Evolutionary conservation across 2,888 invertebrate genomes (phyloP), one percentile per base, ranked within the genome.

Genomic region (Ophion ellenae): DNA sequence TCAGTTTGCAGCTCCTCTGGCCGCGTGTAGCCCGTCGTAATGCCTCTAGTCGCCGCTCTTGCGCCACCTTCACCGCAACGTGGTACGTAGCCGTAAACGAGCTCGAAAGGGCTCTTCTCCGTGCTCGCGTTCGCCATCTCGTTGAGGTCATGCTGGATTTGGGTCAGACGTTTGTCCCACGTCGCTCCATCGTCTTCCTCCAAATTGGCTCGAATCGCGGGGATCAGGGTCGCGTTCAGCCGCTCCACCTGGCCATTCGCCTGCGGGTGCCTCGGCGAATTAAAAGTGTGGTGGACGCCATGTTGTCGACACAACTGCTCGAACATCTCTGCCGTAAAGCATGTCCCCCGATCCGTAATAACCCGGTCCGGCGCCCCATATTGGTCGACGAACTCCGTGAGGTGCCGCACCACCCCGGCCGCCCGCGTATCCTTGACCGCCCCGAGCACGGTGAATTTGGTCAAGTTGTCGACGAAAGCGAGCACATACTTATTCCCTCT

Each of bases 401-500:
- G 17, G 53, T 17, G 53, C 53, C 53, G 53, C 14, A 53, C 53
- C 14, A 53, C 14, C 14, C 53, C 53, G 14, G 61, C 61, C 9
- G 61, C 61, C 2, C 20, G 24, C 9, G 32, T 71, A 11, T 71
- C 57, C 14, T 7, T 57, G 2, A 71, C 32, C 7, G 57, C 53
- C 28, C 71, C 17, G 1, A 70, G 24, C 0, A 57, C 17, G 6
- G 47, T 28, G 17, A 57, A 71, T 17, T 71, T 71, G 0, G 71
- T 32, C 0, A 71, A 17, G n/a, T 53, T 71, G 14, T 71, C 57
- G 0, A 71, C n/a, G 2, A 71, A 28, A 2, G 14, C 71, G 2
- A 71, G 9, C 2, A 71, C 57, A 32, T 71, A 57, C 14, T 71
- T 71, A 10, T 71, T 71, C 1, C 57, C 71, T 9, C 11, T 20